Evolutionary conservation across 2,888 invertebrate species (phyloP), one percentile per base, ranked within the genome.

Genomic region (Thyatira batis): DNA sequence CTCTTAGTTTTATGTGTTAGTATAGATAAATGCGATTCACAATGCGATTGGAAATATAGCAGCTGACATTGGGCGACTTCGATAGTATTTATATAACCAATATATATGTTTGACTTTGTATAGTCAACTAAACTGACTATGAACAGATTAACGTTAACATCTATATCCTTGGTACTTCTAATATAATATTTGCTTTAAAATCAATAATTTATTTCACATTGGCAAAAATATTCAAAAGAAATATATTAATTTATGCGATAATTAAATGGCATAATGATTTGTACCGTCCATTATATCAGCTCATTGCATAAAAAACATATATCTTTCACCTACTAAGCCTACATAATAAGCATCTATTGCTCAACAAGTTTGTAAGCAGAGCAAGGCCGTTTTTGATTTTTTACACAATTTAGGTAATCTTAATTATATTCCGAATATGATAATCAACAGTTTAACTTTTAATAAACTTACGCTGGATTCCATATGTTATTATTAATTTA

Each of bases 21-120:
- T 50, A 23, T 49, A 33, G n/a, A n/a, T 4, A 49, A 28, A 21
- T 33, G 25, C 23, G 17, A 23, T 10, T 23, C 23, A 13, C 23
- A 25, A 48, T 28, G 11, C 20, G n/a, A 20, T 33, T 57, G 55
- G 44, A 53, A 58, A 58, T 51, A 45, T 50, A 66, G 66, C 54
- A 54, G 65, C 58, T 66, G 66, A 57, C 71, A 73, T 69, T 73
- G 69, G 58, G 25, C 25, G 55, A 46, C 11, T 27, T 53, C 39
- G 50, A 53, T 52, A 55, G 57, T 61, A 57, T 65, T 64, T 61
- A 58, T 61, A 53, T 49, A 60, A 53, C 33, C 52, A 55, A 52
- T 51, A 46, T 28, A 45, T 52, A 53, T 54, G 54, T 59, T 58
- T 63, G 53, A n/a, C n/a, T n/a, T n/a, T 45, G 46, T 33, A 55